These are phyloP conservation scores for Ivindomyrus marchei DNA, from an alignment of 2,113 vertebrate species.

Conservation along the genomic window DNA sequence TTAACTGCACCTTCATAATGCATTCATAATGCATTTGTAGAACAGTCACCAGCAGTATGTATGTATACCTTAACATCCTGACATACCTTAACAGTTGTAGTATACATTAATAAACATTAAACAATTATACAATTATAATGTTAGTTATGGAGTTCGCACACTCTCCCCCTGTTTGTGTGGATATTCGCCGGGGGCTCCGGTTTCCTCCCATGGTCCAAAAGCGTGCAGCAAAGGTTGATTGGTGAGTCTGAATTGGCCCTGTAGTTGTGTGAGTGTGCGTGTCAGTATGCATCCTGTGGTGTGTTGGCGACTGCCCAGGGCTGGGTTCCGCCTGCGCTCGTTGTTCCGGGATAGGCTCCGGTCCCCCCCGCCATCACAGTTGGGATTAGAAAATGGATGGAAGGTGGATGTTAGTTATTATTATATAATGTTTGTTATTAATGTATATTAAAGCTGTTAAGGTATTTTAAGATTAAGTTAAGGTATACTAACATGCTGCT, in stretches of 20 bases:
- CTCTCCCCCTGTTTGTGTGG: too few species aligned
- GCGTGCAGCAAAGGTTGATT: too few species aligned
- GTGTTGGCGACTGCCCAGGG: too few species aligned
- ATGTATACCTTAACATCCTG: background rate
- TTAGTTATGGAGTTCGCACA: background rate
- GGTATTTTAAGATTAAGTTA: background rate
- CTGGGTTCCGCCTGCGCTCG: too few species aligned
- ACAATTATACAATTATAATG: background rate
- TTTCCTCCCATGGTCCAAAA: too few species aligned
- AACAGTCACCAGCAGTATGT: background rate
- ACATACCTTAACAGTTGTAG: background rate
- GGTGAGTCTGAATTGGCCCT: too few species aligned
- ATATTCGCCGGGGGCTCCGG: too few species aligned
- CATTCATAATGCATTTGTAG: background rate
- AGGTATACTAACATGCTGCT: background rate
- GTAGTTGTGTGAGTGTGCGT: too few species aligned
- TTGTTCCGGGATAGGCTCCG: too few species aligned
- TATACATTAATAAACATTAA: background rate
- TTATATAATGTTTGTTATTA: background rate
- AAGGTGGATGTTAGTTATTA: background rate
- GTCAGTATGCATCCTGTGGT: too few species aligned
- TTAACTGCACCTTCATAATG: background rate
- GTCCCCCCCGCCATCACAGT: too few species aligned
- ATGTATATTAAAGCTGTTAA: background rate
- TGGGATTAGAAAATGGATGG: too few species aligned